A percentile compares a stretch with the other conserved stretches of the same genome.
Conservation (phyloP, 2,797 vertebrate species). For the Poecilia gillii region DNA sequence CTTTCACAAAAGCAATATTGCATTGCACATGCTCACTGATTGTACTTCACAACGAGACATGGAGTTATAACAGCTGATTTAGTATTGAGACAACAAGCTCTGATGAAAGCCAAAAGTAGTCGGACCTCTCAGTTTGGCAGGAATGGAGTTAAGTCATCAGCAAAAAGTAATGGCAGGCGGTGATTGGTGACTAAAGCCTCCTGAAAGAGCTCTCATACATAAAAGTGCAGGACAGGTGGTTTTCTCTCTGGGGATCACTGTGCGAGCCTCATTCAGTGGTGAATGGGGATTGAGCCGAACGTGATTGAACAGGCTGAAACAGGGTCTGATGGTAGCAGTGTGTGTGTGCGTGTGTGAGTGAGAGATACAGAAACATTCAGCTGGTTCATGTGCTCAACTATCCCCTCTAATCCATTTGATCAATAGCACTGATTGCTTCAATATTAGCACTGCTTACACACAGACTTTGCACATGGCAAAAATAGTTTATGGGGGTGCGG, state of each 20-base stretch:
- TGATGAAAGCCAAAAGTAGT: slow-evolving; percentile 1
- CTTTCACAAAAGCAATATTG: slow-evolving; percentile 45
- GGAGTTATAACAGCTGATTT: not conserved
- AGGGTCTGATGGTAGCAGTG: slow-evolving; percentile 37
- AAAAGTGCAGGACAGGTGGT: slow-evolving; percentile 56
- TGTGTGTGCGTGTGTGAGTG: slow-evolving; percentile 22
- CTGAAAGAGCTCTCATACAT: slow-evolving; percentile 57
- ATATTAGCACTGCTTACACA: slow-evolving; percentile 48
- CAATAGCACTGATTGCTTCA: slow-evolving; percentile 52
- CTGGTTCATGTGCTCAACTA: slow-evolving; percentile 32
- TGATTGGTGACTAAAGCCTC: slow-evolving; percentile 59
- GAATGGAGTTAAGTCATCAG: slow-evolving; percentile 56
- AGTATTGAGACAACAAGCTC: not conserved
- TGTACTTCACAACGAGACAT: slow-evolving; percentile 5
- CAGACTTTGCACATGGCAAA: slow-evolving; percentile 18
- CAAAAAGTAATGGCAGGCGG: slow-evolving; percentile 19
- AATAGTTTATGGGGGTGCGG: slow-evolving; percentile 2
- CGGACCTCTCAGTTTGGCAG: slow-evolving; percentile 13
- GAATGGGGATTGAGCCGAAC: slow-evolving; percentile 51
- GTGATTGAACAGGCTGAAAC: slow-evolving; percentile 66
- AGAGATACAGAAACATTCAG: slow-evolving; percentile 33
- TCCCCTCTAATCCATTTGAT: slow-evolving; percentile 45
- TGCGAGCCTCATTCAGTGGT: slow-evolving; percentile 54
- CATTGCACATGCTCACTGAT: slow-evolving; percentile 14
- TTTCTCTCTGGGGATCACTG: slow-evolving; percentile 52